Conservation (phyloP, 2,113 vertebrate genomes). For the Etheostoma cragini region DNA sequence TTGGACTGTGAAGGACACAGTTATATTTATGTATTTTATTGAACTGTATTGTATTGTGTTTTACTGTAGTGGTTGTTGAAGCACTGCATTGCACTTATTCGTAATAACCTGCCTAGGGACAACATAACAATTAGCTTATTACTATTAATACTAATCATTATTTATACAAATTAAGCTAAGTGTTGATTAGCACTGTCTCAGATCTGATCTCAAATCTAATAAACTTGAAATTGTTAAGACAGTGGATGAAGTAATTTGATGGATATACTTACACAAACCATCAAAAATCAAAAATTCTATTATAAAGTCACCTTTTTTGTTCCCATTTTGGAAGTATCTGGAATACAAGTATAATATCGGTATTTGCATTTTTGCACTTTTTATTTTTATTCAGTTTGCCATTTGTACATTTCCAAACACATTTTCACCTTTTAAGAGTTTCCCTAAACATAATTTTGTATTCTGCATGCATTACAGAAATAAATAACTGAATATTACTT, state of each 20-base stretch:
- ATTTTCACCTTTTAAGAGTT: background rate
- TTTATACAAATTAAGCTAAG: too few relatives aligned
- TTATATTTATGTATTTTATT: too few relatives aligned
- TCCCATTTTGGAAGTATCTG: background rate
- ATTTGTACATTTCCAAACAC: background rate
- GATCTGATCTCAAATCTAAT: too few relatives aligned
- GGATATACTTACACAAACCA: background rate
- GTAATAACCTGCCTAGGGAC: too few relatives aligned
- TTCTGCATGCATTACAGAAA: too few relatives aligned
- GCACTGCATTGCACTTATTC: too few relatives aligned
- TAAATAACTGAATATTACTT: too few relatives aligned
- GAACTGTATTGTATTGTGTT: too few relatives aligned
- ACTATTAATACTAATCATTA: too few relatives aligned
- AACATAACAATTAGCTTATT: too few relatives aligned
- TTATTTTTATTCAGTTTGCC: background rate
- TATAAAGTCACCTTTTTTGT: background rate
- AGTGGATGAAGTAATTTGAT: conserved; percentile 26
- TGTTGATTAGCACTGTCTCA: too few relatives aligned
- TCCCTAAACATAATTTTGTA: background rate
- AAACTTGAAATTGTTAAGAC: conserved; percentile 24
- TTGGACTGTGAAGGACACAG: conserved; percentile 30
- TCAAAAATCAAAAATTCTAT: conserved; percentile 13
- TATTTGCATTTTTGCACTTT: conserved; percentile 3
- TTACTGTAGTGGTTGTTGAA: too few relatives aligned
- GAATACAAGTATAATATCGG: background rate